These are phyloP conservation scores for Cardinalis cardinalis DNA, from an alignment of 2,113 vertebrate species.

Conservation along the genomic window DNA sequence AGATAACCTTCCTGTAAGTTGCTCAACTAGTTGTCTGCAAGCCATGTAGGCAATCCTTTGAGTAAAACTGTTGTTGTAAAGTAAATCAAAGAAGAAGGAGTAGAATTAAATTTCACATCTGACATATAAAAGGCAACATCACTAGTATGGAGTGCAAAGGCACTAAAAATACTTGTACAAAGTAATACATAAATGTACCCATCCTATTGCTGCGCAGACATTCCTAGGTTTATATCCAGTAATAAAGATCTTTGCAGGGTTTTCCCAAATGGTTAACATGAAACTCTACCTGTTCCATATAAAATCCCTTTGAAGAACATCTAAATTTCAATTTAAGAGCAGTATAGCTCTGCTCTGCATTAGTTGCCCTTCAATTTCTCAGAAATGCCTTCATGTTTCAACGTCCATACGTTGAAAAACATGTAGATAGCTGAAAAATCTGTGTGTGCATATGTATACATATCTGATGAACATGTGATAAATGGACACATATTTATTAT, in stretches of 20 bases:
- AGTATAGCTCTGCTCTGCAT: not conserved
- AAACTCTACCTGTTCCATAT: conserved; percentile 17
- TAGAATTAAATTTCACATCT: not conserved
- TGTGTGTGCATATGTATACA: not conserved
- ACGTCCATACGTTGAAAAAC: not conserved
- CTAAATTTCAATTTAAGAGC: conserved; percentile 13
- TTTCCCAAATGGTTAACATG: conserved; percentile 11
- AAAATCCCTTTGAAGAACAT: conserved; percentile 40
- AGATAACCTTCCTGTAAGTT: not conserved
- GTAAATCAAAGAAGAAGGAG: not conserved
- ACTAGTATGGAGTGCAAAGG: not conserved
- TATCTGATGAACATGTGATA: not conserved
- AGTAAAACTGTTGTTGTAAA: not conserved
- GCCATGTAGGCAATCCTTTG: not conserved
- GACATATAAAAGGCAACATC: not conserved
- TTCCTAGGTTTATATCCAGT: not conserved
- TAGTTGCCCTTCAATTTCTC: not conserved
- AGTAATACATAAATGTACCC: not conserved
- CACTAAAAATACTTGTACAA: not conserved
- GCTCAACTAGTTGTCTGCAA: not conserved
- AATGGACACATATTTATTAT: not conserved
- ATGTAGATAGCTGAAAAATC: not conserved
- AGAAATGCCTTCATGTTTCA: not conserved
- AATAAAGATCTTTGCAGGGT: conserved; percentile 10
- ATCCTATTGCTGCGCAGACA: not conserved